Conservation (phyloP, 2,113 vertebrate species). For the Perca fluviatilis region DNA sequence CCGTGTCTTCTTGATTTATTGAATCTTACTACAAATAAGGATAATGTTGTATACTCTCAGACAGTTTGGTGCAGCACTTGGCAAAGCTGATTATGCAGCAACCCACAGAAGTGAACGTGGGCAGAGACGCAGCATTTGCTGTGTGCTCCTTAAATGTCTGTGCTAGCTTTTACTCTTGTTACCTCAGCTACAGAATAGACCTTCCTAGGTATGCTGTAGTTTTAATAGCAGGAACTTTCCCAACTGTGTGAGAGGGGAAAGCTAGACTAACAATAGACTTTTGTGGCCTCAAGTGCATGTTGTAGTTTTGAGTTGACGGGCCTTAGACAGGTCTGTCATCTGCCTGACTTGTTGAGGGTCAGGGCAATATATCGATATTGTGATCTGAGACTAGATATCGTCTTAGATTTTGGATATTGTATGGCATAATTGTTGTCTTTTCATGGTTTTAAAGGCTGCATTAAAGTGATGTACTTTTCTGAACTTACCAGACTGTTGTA, state of each 20-base stretch:
- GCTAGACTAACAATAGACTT: not conserved
- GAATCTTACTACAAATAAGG: not conserved
- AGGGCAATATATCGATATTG: not conserved
- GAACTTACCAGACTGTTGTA: too few relatives aligned
- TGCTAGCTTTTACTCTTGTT: not conserved
- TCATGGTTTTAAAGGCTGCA: too few relatives aligned
- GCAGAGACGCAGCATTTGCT: not conserved
- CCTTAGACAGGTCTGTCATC: not conserved
- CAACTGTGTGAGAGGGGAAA: not conserved
- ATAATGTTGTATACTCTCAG: not conserved
- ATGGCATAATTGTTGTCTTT: too few relatives aligned
- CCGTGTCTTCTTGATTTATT: not conserved
- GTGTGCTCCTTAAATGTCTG: not conserved
- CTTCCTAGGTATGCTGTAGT: not conserved
- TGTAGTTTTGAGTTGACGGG: conserved; percentile 10
- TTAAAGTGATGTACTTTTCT: too few relatives aligned
- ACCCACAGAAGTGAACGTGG: not conserved
- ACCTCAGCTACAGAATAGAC: not conserved
- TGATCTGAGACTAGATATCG: too few relatives aligned
- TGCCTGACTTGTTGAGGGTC: conserved; percentile 1
- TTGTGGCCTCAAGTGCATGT: not conserved
- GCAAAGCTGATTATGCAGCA: not conserved
- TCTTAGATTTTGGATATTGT: too few relatives aligned
- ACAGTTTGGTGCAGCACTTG: too few relatives aligned
- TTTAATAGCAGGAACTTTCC: not conserved